phyloP scores from a whole-genome alignment of 2,888 invertebrate genomes.

The Cantharis nigra region DNA sequence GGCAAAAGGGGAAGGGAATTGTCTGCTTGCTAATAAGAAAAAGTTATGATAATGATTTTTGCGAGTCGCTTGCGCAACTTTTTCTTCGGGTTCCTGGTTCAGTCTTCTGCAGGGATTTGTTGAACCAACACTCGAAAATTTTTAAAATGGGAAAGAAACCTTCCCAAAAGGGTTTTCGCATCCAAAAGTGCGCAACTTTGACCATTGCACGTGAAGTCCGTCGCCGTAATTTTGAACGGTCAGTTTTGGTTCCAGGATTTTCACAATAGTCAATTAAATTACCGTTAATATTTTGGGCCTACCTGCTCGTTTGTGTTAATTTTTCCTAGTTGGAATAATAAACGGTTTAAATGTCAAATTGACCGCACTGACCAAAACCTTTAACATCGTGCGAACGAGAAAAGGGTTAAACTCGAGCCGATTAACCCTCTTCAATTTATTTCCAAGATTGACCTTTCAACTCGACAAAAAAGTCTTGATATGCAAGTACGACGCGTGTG shows the following conservation, averaged over 20 bases:
- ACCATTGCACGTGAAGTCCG: neutral
- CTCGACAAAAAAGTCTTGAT: conserved; percentile 27
- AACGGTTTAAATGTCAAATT: conserved; percentile 19
- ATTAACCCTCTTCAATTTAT: conserved; percentile 29
- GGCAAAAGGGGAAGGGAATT: conserved; percentile 50
- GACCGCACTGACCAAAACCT: conserved; percentile 38
- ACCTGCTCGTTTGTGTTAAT: conserved; percentile 24
- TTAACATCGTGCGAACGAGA: conserved; percentile 37
- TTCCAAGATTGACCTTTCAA: conserved; percentile 23
- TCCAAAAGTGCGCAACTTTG: neutral
- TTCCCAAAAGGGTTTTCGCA: neutral
- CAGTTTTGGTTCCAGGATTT: neutral
- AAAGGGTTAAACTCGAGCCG: conserved; percentile 36
- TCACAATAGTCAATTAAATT: conserved; percentile 35
- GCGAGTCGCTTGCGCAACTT: conserved; percentile 53
- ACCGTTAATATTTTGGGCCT: conserved; percentile 31
- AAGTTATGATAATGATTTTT: conserved; percentile 57
- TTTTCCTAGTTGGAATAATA: conserved; percentile 8
- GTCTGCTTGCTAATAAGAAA: conserved; percentile 54
- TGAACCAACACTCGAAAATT: conserved; percentile 32
- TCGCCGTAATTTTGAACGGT: neutral
- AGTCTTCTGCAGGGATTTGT: conserved; percentile 40
- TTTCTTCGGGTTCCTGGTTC: conserved; percentile 44
- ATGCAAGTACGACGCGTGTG: conserved; percentile 42
- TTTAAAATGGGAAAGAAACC: neutral